Conservation (phyloP, 2,797 vertebrate genomes). For the Catharus ustulatus region DNA sequence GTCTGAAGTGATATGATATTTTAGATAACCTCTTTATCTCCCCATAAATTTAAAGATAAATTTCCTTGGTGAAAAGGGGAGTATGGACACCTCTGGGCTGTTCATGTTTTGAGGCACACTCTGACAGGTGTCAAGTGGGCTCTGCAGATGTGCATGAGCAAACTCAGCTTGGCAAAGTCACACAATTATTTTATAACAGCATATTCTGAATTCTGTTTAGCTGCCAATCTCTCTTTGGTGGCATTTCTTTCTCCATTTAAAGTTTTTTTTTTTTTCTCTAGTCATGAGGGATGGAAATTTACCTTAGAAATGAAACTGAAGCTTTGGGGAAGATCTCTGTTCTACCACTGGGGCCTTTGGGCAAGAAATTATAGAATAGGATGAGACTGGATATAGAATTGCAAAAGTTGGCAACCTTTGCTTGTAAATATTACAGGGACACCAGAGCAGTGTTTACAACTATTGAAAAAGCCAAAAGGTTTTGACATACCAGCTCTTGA, state of each 20-base stretch:
- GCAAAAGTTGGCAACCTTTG: slow-evolving; percentile 22
- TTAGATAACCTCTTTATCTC: neutral
- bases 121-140: neutral
- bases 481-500: slow-evolving; percentile 28
- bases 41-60: neutral
- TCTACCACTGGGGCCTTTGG: neutral
- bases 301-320: neutral
- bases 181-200: neutral
- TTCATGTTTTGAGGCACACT: neutral
- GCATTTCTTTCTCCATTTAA: neutral
- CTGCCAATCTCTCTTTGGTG: neutral
- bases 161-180: neutral
- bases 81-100: neutral
- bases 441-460: neutral
- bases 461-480: slow-evolving; percentile 1
- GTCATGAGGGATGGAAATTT: neutral
- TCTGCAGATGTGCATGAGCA: neutral
- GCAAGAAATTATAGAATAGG: neutral
- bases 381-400: slow-evolving; percentile 1
- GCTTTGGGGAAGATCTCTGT: neutral
- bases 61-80: neutral
- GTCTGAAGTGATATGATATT: neutral
- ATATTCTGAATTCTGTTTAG: neutral
- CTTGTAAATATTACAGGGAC: neutral
- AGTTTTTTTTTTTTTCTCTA: neutral